These are phyloP conservation scores for Rhamnusium bicolor DNA, from an alignment of 2,888 invertebrate species.

Conservation along the genomic window DNA sequence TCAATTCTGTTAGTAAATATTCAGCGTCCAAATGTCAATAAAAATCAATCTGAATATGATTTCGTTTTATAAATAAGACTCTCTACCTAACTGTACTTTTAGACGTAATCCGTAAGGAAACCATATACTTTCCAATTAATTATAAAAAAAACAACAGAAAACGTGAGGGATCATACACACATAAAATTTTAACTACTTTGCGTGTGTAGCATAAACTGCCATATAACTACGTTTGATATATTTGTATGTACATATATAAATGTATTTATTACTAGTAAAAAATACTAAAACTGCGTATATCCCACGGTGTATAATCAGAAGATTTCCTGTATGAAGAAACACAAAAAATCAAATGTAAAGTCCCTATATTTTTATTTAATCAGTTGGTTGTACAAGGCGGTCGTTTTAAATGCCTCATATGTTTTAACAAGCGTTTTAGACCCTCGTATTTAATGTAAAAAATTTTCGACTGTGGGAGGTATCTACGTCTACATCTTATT, in stretches of 20 bases:
- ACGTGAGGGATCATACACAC: slow-evolving; percentile 7
- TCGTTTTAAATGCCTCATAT: background rate
- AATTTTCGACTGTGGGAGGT: too few species aligned
- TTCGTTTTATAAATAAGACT: background rate
- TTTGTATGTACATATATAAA: background rate
- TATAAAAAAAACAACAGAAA: background rate
- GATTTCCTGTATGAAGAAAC: background rate
- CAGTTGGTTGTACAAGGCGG: background rate
- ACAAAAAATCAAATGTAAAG: background rate
- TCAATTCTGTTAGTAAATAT: too few species aligned
- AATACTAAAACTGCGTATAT: background rate
- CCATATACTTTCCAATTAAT: background rate
- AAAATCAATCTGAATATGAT: background rate
- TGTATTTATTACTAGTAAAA: slow-evolving; percentile 7
- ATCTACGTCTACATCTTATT: too few species aligned
- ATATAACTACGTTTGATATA: slow-evolving; percentile 2
- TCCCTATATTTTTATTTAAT: background rate
- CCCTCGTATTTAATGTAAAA: too few species aligned
- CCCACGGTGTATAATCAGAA: slow-evolving; percentile 6
- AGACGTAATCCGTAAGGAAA: background rate
- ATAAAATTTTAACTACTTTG: slow-evolving; percentile 18
- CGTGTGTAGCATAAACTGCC: background rate
- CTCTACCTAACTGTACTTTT: background rate
- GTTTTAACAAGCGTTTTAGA: too few species aligned
- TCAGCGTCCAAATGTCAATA: too few species aligned